Evolutionary conservation across 1,140 invertebrate species (phyloP).

Genomic region (Piezodorus guildinii): DNA sequence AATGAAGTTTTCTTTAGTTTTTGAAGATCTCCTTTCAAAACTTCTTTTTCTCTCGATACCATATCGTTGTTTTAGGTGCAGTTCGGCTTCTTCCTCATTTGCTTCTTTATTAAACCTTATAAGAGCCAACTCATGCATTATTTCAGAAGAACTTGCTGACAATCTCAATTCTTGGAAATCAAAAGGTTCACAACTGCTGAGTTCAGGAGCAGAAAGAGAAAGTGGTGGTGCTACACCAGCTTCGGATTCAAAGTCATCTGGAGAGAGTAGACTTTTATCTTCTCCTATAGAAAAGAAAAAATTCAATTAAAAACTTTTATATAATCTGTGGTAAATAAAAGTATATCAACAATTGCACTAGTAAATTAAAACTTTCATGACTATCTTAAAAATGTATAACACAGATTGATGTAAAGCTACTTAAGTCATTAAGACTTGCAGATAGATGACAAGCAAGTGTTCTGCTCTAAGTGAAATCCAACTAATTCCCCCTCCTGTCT

Average conservation of each 20-base stretch:
- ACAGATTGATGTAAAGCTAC: no score
- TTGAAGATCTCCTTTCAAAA: conserved; percentile 22
- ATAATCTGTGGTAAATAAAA: no score
- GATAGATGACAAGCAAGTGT: no score
- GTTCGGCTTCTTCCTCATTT: conserved; percentile 53
- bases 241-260: conserved; percentile 33
- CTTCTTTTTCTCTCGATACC: conserved; percentile 25
- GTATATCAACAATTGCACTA: no score
- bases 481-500: no score
- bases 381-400: no score
- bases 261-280: not conserved
- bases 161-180: conserved; percentile 42
- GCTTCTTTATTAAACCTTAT: conserved; percentile 62
- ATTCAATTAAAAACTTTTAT: no score
- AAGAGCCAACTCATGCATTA: conserved; percentile 67
- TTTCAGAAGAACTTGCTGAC: conserved; percentile 67
- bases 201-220: conserved; percentile 64
- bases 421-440: no score
- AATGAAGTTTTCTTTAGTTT: not conserved
- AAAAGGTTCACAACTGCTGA: conserved; percentile 41
- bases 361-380: no score
- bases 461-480: no score
- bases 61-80: conserved; percentile 31
- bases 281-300: not conserved
- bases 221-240: conserved; percentile 57